Base-by-base conservation (phyloP, 1,140 invertebrate species). In the Anadara kagoshimensis region DNA sequence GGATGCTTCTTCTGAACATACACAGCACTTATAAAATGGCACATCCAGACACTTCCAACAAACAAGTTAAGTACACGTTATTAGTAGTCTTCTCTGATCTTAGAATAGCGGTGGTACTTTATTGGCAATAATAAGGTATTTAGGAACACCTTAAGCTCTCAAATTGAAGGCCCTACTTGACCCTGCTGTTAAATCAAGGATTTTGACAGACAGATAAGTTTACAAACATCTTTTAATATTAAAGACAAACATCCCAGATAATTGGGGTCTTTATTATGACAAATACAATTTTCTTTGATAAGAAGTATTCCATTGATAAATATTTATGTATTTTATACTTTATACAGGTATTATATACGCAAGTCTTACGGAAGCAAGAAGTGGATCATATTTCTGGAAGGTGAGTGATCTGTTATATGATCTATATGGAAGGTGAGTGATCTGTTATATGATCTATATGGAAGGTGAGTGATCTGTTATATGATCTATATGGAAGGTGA, bases 281-380 rank as follows among this genome's bases (percentile, higher is more conserved):
- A 51, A 18, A 22, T 51, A 10, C 16, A 51, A 4, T 18, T 18
- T 18, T 16, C 49, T 18, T 51, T 16, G 16, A 51, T 22, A 51
- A 16, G 49, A 22, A 22, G 4, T 16, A 51, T 51, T 22, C 10
- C 49, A 51, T 51, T 51, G 16, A 51, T 51, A 51, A 51, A 51
- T 18, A 18, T 51, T 16, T 51, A 4, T 51, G 49, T 16, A 3
- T 51, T 51, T 65, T 67, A n/a, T n/a, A n/a, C 84, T 81, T 74
- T 57, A 90, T 92, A 20, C 88, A 94, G 94, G 74, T 97, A 95
- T 89, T 97, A 97, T 87, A 91, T 97, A 59, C 91, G 95, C 71
- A 94, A 94, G 83, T 94, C 93, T 24, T 90, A 91, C 57, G 90
- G 92, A 36, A 94, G 93, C 75, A 93, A 92, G 79, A 86, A 84